Evolutionary conservation across 2,797 vertebrate species (phyloP).

Genomic region (Esox lucius): DNA sequence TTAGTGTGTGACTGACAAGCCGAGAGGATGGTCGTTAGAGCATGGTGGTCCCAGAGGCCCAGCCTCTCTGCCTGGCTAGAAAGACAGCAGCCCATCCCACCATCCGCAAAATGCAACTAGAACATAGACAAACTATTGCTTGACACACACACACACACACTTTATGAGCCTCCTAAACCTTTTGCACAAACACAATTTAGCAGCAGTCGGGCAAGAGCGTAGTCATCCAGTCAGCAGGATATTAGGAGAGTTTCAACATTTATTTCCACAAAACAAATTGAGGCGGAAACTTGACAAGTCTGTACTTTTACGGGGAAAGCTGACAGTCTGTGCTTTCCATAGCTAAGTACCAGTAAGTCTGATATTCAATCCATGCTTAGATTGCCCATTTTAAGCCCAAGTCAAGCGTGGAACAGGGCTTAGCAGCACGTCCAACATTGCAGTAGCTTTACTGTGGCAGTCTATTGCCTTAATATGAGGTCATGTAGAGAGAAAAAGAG

Average conservation of each 20-base stretch:
- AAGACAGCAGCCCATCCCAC: constrained; percentile 8
- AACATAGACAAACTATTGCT: background rate
- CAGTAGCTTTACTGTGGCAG: constrained; percentile 4
- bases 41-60: constrained; percentile 42
- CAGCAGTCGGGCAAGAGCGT: constrained; percentile 21
- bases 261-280: constrained; percentile 45
- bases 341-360: constrained; percentile 53
- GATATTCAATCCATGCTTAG: constrained; percentile 59
- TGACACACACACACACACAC: constrained; percentile 5
- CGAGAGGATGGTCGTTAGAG: constrained; percentile 61
- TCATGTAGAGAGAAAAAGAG: background rate
- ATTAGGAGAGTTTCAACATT: constrained; percentile 44
- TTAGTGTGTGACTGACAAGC: constrained; percentile 39
- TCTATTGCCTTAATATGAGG: background rate
- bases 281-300: constrained; percentile 48
- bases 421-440: constrained; percentile 18
- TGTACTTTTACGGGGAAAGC: constrained; percentile 44
- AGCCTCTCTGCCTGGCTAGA: constrained; percentile 27
- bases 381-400: constrained; percentile 54
- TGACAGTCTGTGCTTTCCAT: constrained; percentile 53
- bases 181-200: constrained; percentile 40
- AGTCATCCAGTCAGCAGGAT: constrained; percentile 53
- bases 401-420: constrained; percentile 38
- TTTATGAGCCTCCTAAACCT: constrained; percentile 16
- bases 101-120: constrained; percentile 5